Evolutionary conservation across 2,888 invertebrate species (phyloP).

Genomic region (Xestia rhomboidea): DNA sequence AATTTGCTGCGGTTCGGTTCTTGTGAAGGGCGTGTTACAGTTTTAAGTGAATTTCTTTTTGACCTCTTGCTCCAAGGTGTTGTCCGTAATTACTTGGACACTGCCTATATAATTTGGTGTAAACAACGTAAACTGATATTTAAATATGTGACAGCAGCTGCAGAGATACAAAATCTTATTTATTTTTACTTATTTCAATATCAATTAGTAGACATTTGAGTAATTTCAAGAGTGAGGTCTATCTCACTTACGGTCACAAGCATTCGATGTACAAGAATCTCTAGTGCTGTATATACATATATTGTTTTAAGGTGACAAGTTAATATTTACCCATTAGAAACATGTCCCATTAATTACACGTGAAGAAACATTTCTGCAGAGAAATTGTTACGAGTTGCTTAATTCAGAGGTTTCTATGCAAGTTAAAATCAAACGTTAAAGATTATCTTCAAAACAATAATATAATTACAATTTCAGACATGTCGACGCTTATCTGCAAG

Average conservation of each 20-base stretch:
- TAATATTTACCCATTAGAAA: constrained; percentile 26
- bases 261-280: not conserved
- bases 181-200: constrained; percentile 25
- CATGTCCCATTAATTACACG: constrained; percentile 1
- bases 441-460: constrained; percentile 14
- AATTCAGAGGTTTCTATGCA: not conserved
- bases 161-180: constrained; percentile 62
- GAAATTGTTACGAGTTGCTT: constrained; percentile 12
- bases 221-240: constrained; percentile 14
- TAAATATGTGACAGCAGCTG: constrained; percentile 73
- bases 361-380: constrained; percentile 1
- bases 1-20: constrained; percentile 81
- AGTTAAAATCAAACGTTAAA: not conserved
- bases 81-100: constrained; percentile 84
- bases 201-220: constrained; percentile 34
- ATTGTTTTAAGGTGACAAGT: constrained; percentile 13
- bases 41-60: constrained; percentile 91
- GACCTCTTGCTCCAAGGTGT: constrained; percentile 90
- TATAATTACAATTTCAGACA: constrained; percentile 19
- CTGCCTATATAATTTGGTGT: constrained; percentile 86
- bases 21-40: constrained; percentile 89
- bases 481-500: constrained; percentile 13
- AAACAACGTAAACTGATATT: constrained; percentile 87
- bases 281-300: not conserved
- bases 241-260: constrained; percentile 15